These are phyloP conservation scores for Cheumatopsyche charites DNA, from an alignment of 1,140 invertebrate species.

Conservation along the genomic window DNA sequence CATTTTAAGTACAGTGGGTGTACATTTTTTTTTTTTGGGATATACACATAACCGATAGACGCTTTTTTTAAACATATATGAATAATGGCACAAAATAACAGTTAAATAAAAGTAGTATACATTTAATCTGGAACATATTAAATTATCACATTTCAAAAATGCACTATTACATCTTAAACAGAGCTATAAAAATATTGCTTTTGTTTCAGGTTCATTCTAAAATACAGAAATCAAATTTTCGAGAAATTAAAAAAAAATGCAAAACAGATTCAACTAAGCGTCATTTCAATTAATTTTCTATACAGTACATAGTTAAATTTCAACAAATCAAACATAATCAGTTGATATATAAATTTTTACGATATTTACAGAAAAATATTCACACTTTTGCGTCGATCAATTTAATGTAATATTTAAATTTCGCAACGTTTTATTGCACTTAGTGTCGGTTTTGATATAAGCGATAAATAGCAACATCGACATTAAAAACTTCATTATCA, in stretches of 20 bases:
- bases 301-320: no score
- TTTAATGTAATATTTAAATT: not conserved
- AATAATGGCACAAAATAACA: slow-evolving; percentile 27
- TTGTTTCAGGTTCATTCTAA: not conserved
- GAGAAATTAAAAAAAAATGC: not conserved
- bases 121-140: slow-evolving; percentile 8
- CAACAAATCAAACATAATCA: no score
- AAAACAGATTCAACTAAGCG: not conserved
- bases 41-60: slow-evolving; percentile 6
- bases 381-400: not conserved
- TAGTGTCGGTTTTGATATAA: no score
- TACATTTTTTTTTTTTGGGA: not conserved
- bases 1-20: slow-evolving; percentile 25
- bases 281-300: no score
- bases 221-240: not conserved
- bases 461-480: no score
- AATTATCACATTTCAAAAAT: slow-evolving; percentile 16
- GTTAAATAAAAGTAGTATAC: slow-evolving; percentile 13
- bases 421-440: not conserved
- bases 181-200: slow-evolving; percentile 19
- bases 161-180: slow-evolving; percentile 1
- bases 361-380: not conserved
- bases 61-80: not conserved
- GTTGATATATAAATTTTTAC: no score
- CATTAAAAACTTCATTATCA: no score